phyloP scores from a whole-genome alignment of 2,888 invertebrate species.

The Podotricha telesiphe region DNA sequence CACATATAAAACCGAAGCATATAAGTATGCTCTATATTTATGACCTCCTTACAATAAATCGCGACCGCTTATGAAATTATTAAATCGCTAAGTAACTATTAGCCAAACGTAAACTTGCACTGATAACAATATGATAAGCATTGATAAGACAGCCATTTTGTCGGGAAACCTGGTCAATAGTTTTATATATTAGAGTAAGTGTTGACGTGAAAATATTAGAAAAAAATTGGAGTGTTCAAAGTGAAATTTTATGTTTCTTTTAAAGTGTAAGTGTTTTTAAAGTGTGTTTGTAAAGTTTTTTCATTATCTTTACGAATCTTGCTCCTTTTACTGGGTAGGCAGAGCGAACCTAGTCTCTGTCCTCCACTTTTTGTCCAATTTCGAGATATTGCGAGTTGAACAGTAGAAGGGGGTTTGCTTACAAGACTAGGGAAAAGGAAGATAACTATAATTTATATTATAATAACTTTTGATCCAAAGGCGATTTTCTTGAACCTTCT shows the following conservation, averaged over 20 bases:
- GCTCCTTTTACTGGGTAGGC: too few relatives aligned
- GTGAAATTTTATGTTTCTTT: not conserved
- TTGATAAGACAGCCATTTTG: constrained; percentile 39
- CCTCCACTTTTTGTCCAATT: too few relatives aligned
- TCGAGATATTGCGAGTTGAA: too few relatives aligned
- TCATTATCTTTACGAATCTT: too few relatives aligned
- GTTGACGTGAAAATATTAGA: not conserved
- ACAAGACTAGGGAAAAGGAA: too few relatives aligned
- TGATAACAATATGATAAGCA: constrained; percentile 40
- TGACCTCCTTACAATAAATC: not conserved
- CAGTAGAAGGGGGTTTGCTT: too few relatives aligned
- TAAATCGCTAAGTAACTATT: not conserved
- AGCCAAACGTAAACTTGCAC: not conserved
- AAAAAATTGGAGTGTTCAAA: not conserved
- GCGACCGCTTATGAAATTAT: not conserved
- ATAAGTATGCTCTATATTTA: too few relatives aligned
- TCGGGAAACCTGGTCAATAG: constrained; percentile 18
- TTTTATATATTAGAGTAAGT: not conserved
- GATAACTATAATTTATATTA: too few relatives aligned
- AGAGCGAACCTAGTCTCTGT: too few relatives aligned
- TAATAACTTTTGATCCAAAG: too few relatives aligned
- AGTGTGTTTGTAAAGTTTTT: not conserved
- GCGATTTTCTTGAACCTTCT: too few relatives aligned
- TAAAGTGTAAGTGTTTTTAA: constrained; percentile 3
- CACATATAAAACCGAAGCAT: too few relatives aligned